Evolutionary conservation across 1,140 invertebrate genomes (phyloP), one percentile per base, ranked within the genome.

Genomic region (Zaprionus lachaisei): DNA sequence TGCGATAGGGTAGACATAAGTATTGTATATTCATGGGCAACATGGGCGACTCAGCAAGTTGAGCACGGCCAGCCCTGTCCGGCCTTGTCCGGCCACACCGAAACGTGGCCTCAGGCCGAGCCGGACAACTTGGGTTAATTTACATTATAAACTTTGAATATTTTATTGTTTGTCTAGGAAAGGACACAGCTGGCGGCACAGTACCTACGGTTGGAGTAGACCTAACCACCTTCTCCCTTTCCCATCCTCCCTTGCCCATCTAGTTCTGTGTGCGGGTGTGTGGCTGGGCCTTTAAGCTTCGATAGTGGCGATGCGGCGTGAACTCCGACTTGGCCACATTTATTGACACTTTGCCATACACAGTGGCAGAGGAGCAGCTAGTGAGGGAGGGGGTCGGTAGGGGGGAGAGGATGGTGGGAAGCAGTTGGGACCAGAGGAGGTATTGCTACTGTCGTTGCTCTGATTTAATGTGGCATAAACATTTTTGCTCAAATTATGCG

Each of bases 71-170:
- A 34, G 31, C 17, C 11, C 38, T n/a, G 55, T 41, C 66, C 70
- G 73, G 54, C 31, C 15, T 26, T 24, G 55, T 41, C 66, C 70
- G 73, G 54, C 47, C 47, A 76, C 44, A 64, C 44, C 54, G 54
- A 70, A 76, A 76, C 61, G 73, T 76, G 68, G 68, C 73, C 73
- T 47, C 72, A 77, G 83, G 73, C 82, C 67, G 70, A 78, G 68
- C 64, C 28, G 71, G 75, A 70, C 71, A 90, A 80, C 89, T 84
- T 85, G 85, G 85, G 85, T 89, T 90, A 89, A 90, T 89, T 89
- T 89, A 90, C 84, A 89, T 90, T 89, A 89, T 89, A 89, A 89
- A 89, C 84, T 89, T 89, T 89, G 84, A 89, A 89, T 89, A 89
- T 89, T 89, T 89, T 89, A 89, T 89, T 89, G 84, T 90, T 90